Conservation (phyloP, 2,113 vertebrate genomes). For the Mustela lutreola region DNA sequence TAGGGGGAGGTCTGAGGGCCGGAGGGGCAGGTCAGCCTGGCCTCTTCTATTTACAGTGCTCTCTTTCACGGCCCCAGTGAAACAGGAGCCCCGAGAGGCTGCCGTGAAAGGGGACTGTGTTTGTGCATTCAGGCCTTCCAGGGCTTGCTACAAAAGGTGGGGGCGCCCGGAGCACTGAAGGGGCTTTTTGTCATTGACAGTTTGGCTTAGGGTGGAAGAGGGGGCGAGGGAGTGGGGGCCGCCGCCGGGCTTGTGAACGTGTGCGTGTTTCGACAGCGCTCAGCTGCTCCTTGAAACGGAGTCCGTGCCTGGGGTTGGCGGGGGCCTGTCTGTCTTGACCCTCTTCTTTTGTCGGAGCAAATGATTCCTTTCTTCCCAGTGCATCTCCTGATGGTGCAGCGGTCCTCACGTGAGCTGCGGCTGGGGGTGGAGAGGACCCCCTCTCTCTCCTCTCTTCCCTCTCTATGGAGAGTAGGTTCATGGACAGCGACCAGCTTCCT, state of each 20-base stretch:
- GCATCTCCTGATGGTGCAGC: not conserved
- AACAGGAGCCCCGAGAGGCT: slow-evolving; percentile 88
- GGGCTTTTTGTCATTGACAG: slow-evolving; percentile 82
- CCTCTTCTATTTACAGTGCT: slow-evolving; percentile 93
- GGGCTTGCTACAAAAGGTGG: slow-evolving; percentile 88
- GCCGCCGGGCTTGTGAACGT: not conserved
- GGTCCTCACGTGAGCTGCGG: not conserved
- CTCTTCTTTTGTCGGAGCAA: accelerated
- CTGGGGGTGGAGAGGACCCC: not conserved
- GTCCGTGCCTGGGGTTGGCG: not conserved
- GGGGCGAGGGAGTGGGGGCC: not conserved
- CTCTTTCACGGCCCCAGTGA: slow-evolving; percentile 91
- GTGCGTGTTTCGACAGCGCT: not conserved
- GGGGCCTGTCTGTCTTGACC: not conserved
- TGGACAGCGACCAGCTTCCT: accelerated
- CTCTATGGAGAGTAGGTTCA: not conserved
- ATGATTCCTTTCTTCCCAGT: not conserved
- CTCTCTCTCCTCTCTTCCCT: no score
- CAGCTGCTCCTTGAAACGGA: not conserved
- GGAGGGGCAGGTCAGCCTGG: slow-evolving; percentile 87
- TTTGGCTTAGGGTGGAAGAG: slow-evolving; percentile 43
- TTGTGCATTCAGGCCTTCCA: slow-evolving; percentile 93
- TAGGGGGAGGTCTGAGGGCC: slow-evolving; percentile 85
- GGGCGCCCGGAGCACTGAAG: slow-evolving; percentile 83
- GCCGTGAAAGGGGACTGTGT: slow-evolving; percentile 90